These are phyloP conservation scores for Drosophila kuntzei DNA, from an alignment of 2,888 invertebrate genomes.

Conservation along the genomic window DNA sequence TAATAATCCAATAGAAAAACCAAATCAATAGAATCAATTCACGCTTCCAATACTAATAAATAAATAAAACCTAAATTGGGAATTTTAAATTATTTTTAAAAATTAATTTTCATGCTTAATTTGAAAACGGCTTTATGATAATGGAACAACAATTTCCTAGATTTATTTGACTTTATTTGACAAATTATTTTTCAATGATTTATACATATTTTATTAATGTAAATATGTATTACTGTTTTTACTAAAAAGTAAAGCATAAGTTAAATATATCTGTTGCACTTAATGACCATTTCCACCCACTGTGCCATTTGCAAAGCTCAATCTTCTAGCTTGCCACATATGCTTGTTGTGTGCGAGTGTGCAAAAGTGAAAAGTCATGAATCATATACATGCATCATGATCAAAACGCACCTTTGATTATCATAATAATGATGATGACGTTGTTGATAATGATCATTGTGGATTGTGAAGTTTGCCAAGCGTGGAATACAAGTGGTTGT, in stretches of 20 bases:
- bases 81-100: too few species aligned
- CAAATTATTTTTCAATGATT: background rate
- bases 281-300: slow-evolving; percentile 17
- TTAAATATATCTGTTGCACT: background rate
- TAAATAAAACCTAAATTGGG: too few species aligned
- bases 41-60: too few species aligned
- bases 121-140: too few species aligned
- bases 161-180: background rate
- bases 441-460: slow-evolving; percentile 18
- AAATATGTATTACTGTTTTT: background rate
- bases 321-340: slow-evolving; percentile 44
- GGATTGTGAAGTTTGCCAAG: slow-evolving; percentile 35
- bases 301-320: slow-evolving; percentile 29
- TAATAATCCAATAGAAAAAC: too few species aligned
- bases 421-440: slow-evolving; percentile 41
- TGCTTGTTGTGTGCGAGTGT: slow-evolving; percentile 27
- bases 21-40: too few species aligned
- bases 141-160: background rate
- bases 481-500: slow-evolving; percentile 61
- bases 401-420: slow-evolving; percentile 62
- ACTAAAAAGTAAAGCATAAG: background rate
- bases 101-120: too few species aligned
- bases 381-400: slow-evolving; percentile 72
- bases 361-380: slow-evolving; percentile 81
- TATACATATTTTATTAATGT: background rate